A percentile compares a stretch with the other conserved stretches of the same genome.
Conservation (phyloP, 1,140 invertebrate genomes). For the Saccostrea glomerata region DNA sequence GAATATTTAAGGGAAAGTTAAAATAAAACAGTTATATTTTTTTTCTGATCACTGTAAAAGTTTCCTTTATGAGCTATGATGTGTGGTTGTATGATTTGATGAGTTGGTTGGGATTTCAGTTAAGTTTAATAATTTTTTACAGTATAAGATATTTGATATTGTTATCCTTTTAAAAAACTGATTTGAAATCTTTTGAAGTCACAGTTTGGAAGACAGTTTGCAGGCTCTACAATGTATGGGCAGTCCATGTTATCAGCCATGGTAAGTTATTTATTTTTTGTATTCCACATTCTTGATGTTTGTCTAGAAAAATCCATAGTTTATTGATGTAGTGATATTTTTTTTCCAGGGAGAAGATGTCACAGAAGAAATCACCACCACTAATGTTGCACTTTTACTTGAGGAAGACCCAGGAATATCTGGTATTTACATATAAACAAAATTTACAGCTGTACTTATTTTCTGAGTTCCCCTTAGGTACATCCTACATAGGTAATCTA, state of each 20-base stretch:
- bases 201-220: background rate
- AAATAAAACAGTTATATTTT: too few species aligned
- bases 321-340: background rate
- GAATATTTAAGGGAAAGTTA: too few species aligned
- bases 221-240: conserved; percentile 13
- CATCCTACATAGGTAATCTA: too few species aligned
- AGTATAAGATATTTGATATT: too few species aligned
- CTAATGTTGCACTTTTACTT: conserved; percentile 70
- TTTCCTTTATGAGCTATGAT: too few species aligned
- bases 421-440: conserved; percentile 48
- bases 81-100: too few species aligned
- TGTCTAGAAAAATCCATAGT: background rate
- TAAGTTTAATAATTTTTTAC: too few species aligned
- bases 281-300: background rate
- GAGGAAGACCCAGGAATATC: conserved; percentile 73
- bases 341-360: conserved; percentile 54
- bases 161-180: too few species aligned
- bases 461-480: too few species aligned
- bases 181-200: background rate
- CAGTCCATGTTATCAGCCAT: background rate
- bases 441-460: too few species aligned
- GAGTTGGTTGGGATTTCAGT: too few species aligned
- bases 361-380: conserved; percentile 70
- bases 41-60: too few species aligned
- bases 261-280: background rate